Percentiles rank a stretch among this genome's conserved stretches.
Evolutionary conservation across 2,888 invertebrate species (phyloP).

Genomic region (Schizotus pectinicornis): DNA sequence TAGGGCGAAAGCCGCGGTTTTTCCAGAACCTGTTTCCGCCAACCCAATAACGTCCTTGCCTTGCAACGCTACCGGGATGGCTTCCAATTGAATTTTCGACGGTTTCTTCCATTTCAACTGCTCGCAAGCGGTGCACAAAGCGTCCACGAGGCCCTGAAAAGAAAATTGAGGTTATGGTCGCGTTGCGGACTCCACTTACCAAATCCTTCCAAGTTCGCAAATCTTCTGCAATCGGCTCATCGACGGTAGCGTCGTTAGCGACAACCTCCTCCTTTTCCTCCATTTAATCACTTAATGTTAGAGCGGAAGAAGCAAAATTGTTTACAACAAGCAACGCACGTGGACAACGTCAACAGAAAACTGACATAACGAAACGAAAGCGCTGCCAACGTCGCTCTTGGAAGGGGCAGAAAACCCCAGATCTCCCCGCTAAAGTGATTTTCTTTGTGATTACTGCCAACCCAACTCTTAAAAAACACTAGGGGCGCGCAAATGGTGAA

Average conservation of each 20-base stretch:
- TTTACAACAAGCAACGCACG: no score
- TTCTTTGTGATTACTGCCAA: background rate
- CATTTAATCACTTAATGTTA: conserved; percentile 21
- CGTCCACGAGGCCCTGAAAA: conserved; percentile 85
- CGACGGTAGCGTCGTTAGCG: conserved; percentile 25
- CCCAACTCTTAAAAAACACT: background rate
- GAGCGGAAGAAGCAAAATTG: background rate
- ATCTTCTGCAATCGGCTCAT: conserved; percentile 46
- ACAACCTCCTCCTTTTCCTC: conserved; percentile 23
- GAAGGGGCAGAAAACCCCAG: no score
- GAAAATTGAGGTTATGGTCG: conserved; percentile 27
- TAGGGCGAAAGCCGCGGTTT: conserved; percentile 97
- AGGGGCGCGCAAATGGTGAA: no score
- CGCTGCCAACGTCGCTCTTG: no score
- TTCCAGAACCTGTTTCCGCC: conserved; percentile 91
- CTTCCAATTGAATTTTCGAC: conserved; percentile 93
- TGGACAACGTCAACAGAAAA: no score
- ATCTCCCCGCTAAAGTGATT: no score
- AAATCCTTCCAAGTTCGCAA: conserved; percentile 65
- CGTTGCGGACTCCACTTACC: conserved; percentile 57
- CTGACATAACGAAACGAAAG: no score
- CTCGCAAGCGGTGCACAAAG: conserved; percentile 88
- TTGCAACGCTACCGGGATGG: conserved; percentile 89
- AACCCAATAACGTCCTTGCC: conserved; percentile 74
- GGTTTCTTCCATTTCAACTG: conserved; percentile 94